These are phyloP conservation scores for Celastrina argiolus DNA, from an alignment of 2,888 invertebrate species.

Conservation along the genomic window DNA sequence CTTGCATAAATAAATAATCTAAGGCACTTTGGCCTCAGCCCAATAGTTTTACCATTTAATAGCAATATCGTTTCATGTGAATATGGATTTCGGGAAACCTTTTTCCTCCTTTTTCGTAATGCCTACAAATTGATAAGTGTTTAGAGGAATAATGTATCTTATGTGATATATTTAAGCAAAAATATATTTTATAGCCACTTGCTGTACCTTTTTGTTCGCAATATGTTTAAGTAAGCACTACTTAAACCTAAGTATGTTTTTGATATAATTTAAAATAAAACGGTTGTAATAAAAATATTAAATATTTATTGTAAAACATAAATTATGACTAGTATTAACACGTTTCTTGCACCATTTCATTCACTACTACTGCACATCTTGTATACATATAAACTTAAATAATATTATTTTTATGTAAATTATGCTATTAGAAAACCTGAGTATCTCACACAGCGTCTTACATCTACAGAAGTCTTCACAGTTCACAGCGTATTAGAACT, in stretches of 20 bases:
- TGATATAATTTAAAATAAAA: background rate
- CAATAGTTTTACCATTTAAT: conserved; percentile 22
- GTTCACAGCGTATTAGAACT: too few species aligned
- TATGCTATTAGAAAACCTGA: too few species aligned
- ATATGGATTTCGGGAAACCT: conserved; percentile 17
- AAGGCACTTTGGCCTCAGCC: conserved; percentile 17
- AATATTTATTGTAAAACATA: background rate
- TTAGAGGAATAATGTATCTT: conserved; percentile 1
- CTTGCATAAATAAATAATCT: conserved; percentile 10
- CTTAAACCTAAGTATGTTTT: background rate
- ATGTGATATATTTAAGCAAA: background rate
- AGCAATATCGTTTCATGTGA: conserved; percentile 12
- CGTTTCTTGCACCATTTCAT: too few species aligned
- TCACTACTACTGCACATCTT: too few species aligned
- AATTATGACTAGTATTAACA: background rate
- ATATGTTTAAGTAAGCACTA: background rate
- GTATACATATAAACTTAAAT: too few species aligned
- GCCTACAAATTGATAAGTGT: conserved; percentile 14
- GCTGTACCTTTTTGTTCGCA: background rate
- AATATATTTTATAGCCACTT: background rate
- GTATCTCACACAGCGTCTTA: too few species aligned
- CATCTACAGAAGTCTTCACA: too few species aligned
- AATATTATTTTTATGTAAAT: too few species aligned
- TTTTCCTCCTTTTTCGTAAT: conserved; percentile 9
- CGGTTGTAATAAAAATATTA: background rate